Percentiles rank a stretch among this genome's conserved stretches.
phyloP scores from a whole-genome alignment of 2,797 vertebrate species.

The Hoplostethus mediterraneus region DNA sequence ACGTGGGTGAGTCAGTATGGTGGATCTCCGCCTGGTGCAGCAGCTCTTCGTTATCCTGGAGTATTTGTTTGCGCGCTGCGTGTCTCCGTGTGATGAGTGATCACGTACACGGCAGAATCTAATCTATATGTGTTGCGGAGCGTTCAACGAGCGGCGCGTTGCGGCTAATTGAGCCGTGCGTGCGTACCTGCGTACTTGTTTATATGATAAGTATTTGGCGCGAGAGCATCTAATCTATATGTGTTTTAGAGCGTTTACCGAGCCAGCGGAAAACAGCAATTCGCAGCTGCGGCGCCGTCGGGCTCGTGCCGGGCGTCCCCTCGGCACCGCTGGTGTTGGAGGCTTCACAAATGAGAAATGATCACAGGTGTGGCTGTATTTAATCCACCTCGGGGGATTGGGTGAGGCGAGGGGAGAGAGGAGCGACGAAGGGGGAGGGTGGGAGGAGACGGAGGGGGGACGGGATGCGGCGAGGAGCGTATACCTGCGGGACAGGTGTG shows the following conservation, averaged over 20 bases:
- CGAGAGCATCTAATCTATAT: conserved; percentile 58
- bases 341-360: conserved; percentile 74
- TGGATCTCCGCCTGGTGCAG: background rate
- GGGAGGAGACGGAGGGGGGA: conserved; percentile 48
- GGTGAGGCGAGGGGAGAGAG: conserved; percentile 41
- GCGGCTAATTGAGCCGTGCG: conserved; percentile 52
- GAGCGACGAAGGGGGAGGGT: conserved; percentile 40
- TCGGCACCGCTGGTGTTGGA: conserved; percentile 60
- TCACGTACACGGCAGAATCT: conserved; percentile 17
- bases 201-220: conserved; percentile 42
- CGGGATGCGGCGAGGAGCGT: conserved; percentile 30
- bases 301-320: conserved; percentile 49
- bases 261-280: conserved; percentile 52
- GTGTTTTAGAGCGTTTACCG: conserved; percentile 64
- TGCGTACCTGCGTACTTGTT: conserved; percentile 35
- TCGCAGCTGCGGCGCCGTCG: conserved; percentile 59
- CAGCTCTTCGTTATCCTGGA: conserved; percentile 1
- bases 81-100: conserved; percentile 22
- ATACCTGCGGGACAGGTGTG: conserved; percentile 37
- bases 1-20: too few species aligned
- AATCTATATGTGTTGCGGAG: conserved; percentile 31
- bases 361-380: conserved; percentile 78
- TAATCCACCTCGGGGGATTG: conserved; percentile 68
- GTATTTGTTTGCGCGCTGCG: background rate
- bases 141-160: conserved; percentile 5